Evolutionary conservation across 2,797 vertebrate genomes (phyloP), one percentile per base, ranked within the genome.

Genomic region (Monodelphis domestica): DNA sequence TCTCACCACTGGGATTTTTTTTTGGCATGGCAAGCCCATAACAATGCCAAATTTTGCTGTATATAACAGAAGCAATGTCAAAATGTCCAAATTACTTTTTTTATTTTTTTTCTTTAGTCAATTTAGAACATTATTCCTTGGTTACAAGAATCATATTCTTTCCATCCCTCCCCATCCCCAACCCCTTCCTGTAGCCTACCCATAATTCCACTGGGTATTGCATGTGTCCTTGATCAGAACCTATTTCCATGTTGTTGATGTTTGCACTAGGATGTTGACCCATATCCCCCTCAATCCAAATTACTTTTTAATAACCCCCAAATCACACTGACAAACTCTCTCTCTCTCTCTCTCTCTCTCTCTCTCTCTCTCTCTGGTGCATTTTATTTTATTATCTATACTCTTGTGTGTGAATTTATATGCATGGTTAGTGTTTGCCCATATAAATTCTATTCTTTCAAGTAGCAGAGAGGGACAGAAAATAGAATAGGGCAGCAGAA

Each of bases 1-100:
- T 53, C 10, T 51, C 56, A 51, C 54, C 87, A 54, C 26, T 89
- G 87, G 90, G 56, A 95, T 30, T 63, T 93, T 5, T 38, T 84
- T 92, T 88, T 24, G 28, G 55, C 28, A 70, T 26, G 21, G 54
- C 6, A 30, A 28, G 53, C 56, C 38, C 45, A 93, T 10, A 91
- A 89, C 90, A 87, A 59, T 50, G 33, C 9, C 57, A 96, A 78
- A 70, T 70, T 59, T 91, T 91, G 87, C 3, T n/a, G 89, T 12
- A 28, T 52, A 91, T 92, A 93, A 89, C 56, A 93, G 54, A 93
- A 93, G 21, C 21, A 50, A 9, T 51, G 70, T 93, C 38, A 57
- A 91, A 84, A 91, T 90, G 88, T 12, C 54, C 56, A 94, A 94
- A 90, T 90, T 28, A 88, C 28, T 59, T 63, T 15, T 12, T 53